Conservation (phyloP, 2,888 invertebrate genomes). For the Zele albiditarsus region DNA sequence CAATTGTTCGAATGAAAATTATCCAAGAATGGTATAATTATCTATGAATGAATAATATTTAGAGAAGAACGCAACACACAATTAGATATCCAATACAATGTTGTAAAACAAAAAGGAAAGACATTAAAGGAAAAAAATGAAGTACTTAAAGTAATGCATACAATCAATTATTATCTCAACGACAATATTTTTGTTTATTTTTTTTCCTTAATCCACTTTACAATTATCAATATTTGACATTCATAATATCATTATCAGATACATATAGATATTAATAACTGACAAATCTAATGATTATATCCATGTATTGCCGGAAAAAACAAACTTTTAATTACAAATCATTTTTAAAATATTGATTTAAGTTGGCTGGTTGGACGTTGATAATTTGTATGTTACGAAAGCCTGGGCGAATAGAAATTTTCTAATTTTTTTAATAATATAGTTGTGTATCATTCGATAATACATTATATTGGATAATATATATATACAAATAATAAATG, state of each 20-base stretch:
- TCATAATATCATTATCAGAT: conserved; percentile 33
- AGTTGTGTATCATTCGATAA: background rate
- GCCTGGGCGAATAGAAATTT: background rate
- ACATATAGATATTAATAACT: conserved; percentile 25
- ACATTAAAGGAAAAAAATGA: conserved; percentile 5
- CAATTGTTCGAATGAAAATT: conserved; percentile 5
- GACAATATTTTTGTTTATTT: conserved; percentile 38
- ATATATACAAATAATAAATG: background rate
- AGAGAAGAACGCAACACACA: background rate
- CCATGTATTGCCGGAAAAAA: background rate
- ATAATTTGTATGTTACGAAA: background rate
- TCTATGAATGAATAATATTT: background rate
- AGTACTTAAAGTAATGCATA: background rate
- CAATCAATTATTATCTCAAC: conserved; percentile 19
- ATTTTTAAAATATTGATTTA: background rate
- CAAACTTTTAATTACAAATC: background rate
- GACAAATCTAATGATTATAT: background rate
- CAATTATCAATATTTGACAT: conserved; percentile 30
- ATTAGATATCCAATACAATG: background rate
- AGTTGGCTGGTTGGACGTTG: background rate
- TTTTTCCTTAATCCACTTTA: conserved; percentile 33
- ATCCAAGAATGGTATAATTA: background rate
- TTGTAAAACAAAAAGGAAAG: background rate
- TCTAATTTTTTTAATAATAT: background rate
- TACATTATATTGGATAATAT: background rate